phyloP scores from a whole-genome alignment of 1,140 invertebrate species.

The Bombus turneri region DNA sequence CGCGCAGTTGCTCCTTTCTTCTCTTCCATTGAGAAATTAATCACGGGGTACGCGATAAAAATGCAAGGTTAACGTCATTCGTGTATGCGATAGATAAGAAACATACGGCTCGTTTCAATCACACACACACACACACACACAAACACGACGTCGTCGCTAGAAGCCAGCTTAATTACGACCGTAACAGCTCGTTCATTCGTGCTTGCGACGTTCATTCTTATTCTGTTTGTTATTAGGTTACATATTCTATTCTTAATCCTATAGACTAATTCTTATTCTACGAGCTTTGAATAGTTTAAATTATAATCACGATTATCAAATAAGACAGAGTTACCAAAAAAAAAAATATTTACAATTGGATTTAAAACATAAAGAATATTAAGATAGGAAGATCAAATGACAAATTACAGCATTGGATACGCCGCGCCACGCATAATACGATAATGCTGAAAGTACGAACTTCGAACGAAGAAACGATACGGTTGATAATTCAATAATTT shows the following conservation, averaged over 20 bases:
- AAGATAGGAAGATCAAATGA: not conserved
- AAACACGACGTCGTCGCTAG: not conserved
- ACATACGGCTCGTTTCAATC: not conserved
- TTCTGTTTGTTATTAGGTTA: not conserved
- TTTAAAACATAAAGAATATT: not conserved
- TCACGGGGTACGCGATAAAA: conserved; percentile 29
- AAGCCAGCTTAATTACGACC: conserved; percentile 30
- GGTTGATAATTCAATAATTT: conserved; percentile 48
- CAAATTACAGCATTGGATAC: conserved; percentile 21
- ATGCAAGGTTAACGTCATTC: conserved; percentile 43
- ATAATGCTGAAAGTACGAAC: conserved; percentile 13
- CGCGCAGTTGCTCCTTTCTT: not conserved
- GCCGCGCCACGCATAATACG: conserved; percentile 5
- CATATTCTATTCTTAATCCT: not conserved
- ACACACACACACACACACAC: not conserved
- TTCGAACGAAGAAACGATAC: conserved; percentile 31
- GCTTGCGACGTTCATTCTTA: not conserved
- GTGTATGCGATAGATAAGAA: conserved; percentile 23
- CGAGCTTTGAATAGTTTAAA: not conserved
- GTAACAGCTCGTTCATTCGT: not conserved
- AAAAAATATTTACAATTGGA: not conserved
- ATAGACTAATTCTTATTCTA: not conserved
- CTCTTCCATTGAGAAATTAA: not conserved
- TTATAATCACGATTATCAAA: not conserved
- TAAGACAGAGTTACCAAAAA: no score